Percentiles rank a stretch among this genome's conserved stretches.
Conservation (phyloP, 2,113 vertebrate genomes). For the Reinhardtius hippoglossoides region DNA sequence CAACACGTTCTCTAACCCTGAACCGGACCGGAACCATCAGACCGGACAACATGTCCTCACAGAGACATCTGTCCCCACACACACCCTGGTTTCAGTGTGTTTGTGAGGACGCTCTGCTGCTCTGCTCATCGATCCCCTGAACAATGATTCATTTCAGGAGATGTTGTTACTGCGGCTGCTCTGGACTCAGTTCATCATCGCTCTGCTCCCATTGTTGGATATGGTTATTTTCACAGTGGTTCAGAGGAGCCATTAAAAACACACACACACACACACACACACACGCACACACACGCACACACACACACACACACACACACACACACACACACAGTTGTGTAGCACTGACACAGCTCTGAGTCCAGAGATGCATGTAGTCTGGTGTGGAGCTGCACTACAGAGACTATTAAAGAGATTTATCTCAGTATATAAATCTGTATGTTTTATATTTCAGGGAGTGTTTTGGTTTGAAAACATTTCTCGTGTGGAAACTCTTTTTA, state of each 20-base stretch:
- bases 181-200: not conserved
- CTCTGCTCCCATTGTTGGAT: not conserved
- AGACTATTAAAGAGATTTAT: too few relatives aligned
- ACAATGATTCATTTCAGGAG: constrained; percentile 36
- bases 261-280: too few relatives aligned
- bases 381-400: too few relatives aligned
- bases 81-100: not conserved
- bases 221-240: not conserved
- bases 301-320: too few relatives aligned
- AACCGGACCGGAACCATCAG: too few relatives aligned
- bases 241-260: constrained; percentile 6
- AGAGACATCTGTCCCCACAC: not conserved
- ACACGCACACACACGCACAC: not conserved
- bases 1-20: not conserved
- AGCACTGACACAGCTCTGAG: too few relatives aligned
- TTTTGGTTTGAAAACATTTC: too few relatives aligned
- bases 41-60: not conserved
- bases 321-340: too few relatives aligned
- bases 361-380: too few relatives aligned
- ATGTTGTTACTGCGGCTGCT: constrained; percentile 23
- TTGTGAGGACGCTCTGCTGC: constrained; percentile 13
- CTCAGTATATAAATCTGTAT: too few relatives aligned
- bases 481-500: too few relatives aligned
- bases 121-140: not conserved
- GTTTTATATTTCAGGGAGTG: too few relatives aligned